Percentiles rank a stretch among this genome's conserved stretches.
phyloP scores from a whole-genome alignment of 2,888 invertebrate genomes.

The Plagodis pulveraria region DNA sequence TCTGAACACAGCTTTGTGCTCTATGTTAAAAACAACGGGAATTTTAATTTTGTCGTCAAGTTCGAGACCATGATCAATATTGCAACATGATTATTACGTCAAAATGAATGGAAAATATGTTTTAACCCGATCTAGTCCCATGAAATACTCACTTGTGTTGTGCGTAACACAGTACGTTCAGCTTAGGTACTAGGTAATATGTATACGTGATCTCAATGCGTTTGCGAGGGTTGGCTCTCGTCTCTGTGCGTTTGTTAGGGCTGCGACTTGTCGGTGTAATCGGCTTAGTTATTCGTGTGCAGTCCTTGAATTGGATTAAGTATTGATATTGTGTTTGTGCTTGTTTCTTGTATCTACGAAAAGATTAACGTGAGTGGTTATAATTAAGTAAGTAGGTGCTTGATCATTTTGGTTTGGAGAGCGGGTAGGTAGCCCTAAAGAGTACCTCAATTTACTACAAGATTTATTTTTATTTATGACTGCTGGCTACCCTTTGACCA shows the following conservation, averaged over 20 bases:
- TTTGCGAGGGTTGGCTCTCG: constrained; percentile 45
- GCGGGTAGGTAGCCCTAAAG: no score
- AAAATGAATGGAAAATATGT: no score
- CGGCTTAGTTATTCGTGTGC: constrained; percentile 59
- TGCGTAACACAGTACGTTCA: no score
- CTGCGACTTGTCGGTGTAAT: constrained; percentile 34
- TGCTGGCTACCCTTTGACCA: no score
- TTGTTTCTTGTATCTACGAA: constrained; percentile 9
- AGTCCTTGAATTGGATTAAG: constrained; percentile 44
- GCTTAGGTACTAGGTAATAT: constrained; percentile 8
- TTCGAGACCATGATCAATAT: no score
- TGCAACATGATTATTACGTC: no score
- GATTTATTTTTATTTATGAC: no score
- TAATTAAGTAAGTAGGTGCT: background rate
- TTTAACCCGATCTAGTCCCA: no score
- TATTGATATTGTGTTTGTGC: constrained; percentile 29
- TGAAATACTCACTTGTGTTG: constrained; percentile 2
- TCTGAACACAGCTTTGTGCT: no score
- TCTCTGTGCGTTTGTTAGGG: constrained; percentile 43
- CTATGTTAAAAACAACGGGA: no score
- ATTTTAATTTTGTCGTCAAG: no score
- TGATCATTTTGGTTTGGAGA: background rate
- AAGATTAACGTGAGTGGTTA: background rate
- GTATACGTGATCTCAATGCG: constrained; percentile 7
- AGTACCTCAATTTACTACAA: no score